A percentile compares a stretch with the other conserved stretches of the same genome.
Conservation (phyloP, 1,140 invertebrate genomes). For the Caenorhabditis elegans region DNA sequence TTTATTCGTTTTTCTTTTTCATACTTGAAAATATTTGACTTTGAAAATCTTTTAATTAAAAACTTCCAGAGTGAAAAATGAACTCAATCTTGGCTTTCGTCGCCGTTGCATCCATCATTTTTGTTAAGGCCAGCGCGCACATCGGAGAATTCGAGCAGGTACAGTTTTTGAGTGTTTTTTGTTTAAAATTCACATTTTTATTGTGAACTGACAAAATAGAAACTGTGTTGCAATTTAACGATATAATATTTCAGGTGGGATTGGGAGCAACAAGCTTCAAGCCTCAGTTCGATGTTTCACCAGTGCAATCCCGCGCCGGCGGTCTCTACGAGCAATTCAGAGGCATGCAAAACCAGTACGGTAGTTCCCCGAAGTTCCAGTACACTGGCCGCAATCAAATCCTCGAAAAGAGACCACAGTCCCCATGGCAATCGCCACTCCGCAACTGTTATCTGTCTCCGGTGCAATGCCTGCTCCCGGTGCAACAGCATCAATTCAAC, state of each 20-base stretch:
- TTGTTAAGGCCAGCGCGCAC: background rate
- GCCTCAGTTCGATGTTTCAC: background rate
- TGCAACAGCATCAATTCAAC: slow-evolving; percentile 36
- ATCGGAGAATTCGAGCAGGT: background rate
- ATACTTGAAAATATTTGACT: no score
- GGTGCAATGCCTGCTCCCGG: slow-evolving; percentile 35
- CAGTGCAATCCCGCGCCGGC: background rate
- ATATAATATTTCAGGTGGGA: background rate
- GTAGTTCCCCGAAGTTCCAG: background rate
- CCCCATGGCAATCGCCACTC: slow-evolving; percentile 26
- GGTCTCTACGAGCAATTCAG: background rate
- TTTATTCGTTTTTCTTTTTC: background rate
- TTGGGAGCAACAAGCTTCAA: background rate
- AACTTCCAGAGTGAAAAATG: background rate
- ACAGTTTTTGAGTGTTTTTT: background rate
- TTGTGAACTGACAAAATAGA: no score
- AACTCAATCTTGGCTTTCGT: slow-evolving; percentile 11
- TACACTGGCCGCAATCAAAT: background rate
- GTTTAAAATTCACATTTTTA: no score
- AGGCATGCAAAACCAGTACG: background rate
- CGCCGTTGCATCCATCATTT: background rate
- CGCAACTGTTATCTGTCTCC: slow-evolving; percentile 40
- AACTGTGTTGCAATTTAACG: no score
- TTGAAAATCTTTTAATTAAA: no score
- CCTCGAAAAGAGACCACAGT: background rate